Percentiles rank a stretch among this genome's conserved stretches.
These are phyloP conservation scores for Barypeithes pellucidus DNA, from an alignment of 2,888 invertebrate species.

Conservation along the genomic window DNA sequence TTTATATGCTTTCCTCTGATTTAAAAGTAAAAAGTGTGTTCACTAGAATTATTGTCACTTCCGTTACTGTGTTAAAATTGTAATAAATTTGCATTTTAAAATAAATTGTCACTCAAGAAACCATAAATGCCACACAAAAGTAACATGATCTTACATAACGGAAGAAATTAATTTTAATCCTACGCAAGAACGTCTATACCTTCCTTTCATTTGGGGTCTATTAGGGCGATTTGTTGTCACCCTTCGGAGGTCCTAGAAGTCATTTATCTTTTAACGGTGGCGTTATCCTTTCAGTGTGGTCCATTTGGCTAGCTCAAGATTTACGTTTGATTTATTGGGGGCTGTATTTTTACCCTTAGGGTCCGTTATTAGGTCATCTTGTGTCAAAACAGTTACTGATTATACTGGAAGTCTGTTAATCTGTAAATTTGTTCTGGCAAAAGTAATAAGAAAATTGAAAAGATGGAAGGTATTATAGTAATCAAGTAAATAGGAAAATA, in stretches of 20 bases:
- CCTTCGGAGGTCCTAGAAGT: slow-evolving; percentile 36
- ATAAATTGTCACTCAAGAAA: neutral
- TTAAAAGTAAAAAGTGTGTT: no score
- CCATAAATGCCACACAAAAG: slow-evolving; percentile 9
- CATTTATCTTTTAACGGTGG: slow-evolving; percentile 49
- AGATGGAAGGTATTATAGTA: no score
- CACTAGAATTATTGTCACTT: no score
- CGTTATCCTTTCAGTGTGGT: slow-evolving; percentile 45
- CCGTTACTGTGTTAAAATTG: no score
- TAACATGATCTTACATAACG: slow-evolving; percentile 35
- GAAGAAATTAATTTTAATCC: slow-evolving; percentile 49
- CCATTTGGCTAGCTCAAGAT: slow-evolving; percentile 43
- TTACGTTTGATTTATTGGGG: slow-evolving; percentile 14
- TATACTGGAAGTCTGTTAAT: no score
- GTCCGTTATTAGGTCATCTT: neutral
- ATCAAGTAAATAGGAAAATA: no score
- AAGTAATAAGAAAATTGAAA: no score
- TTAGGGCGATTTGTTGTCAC: slow-evolving; percentile 49
- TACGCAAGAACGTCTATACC: slow-evolving; percentile 40
- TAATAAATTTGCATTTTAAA: neutral
- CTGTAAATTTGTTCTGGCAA: no score
- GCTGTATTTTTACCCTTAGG: neutral
- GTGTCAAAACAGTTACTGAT: no score
- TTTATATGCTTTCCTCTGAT: no score
- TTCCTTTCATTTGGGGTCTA: slow-evolving; percentile 34